Evolutionary conservation across 2,113 vertebrate genomes (phyloP), one percentile per base, ranked within the genome.

Genomic region (Oryzias melastigma): DNA sequence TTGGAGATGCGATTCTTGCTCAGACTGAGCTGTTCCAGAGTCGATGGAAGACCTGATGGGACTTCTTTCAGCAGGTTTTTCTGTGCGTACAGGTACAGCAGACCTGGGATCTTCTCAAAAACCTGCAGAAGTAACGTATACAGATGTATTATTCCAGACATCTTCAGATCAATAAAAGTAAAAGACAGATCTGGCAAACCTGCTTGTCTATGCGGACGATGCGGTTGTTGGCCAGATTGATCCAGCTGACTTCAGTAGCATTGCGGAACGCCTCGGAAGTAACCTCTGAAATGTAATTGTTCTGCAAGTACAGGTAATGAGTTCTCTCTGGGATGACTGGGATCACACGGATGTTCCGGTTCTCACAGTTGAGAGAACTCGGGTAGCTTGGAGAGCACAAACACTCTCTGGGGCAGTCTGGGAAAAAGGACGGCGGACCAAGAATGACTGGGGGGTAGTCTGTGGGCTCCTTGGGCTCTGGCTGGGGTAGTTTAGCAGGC

Each of bases 201-300:
- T 90, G 67, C 67, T 91, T 94, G 63, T 98, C 93, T 68, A 99
- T 81, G 52, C 90, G 92, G 13, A 93, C 91, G 57, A 99, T 95
- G 13, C 94, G 93, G 62, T 99, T 98, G 84, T 98, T 98, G 67
- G 95, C 96, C 48, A 98, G 83, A 86, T 98, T 98, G 82, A 99
- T 76, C 97, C 97, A 99, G 20, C 88, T 89, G 65, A 99, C 88
- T 1, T 84, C 94, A 0, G 93, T 92, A 80, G 96, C 96, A 0
- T 99, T 99, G 47, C 72, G 71, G 79, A 99, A 99, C 15, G 97
- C 68, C 29, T 95, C 94, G n/a, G 94, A 87, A 0, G 92, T 93
- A 48, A 99, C 91, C 65, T 94, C 91, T 0, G 93, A 91, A 42
- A 99, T 98, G 92, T 94, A 98, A 85, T 99, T 99, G 89, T 99